Evolutionary conservation across 2,797 vertebrate species (phyloP), one percentile per base, ranked within the genome.

Genomic region (Microtus californicus): DNA sequence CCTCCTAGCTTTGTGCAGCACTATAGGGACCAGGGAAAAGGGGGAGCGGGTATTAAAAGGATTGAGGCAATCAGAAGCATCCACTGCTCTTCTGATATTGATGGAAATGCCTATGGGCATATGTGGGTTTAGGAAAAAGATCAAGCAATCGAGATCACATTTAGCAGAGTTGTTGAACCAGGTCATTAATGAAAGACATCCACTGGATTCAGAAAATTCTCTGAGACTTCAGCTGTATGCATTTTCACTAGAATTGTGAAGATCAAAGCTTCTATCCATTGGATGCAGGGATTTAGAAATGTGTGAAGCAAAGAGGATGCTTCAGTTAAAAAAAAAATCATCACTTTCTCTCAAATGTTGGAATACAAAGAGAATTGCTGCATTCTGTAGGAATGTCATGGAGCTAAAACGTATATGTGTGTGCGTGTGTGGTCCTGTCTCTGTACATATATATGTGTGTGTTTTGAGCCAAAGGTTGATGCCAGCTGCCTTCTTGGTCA

Each of bases 1-100:
- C 21, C 5, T 29, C 27, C 7, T 74, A 21, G 71, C 1, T 2
- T 2, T 12, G 0, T 34, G 21, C 7, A 45, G 1, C 13, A 4
- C 29, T 10, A 1, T n/a, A 45, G 74, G 59, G 61, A 1, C 5
- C 6, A 6, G 19, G 13, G 25, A 29, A 23, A 2, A 17, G 0
- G 51, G 51, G 51, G 14, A 54, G 3, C 15, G 48, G 8, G 13
- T 31, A 21, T 15, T 34, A 73, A 37, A 51, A 77, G 4, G 23
- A 65, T 27, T 40, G 29, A 59, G 59, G 87, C 10, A n/a, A 65
- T 86, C 15, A 5, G n/a, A 67, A 90, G 54, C 48, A 21, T 0
- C 21, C 56, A 7, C 56, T 59, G 10, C 69, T 29, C 4, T 78
- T 82, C 61, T 25, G 15, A 69, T 82, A 69, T 11, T 25, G 29